Conservation (phyloP, 2,113 vertebrate genomes). For the Strix uralensis region DNA sequence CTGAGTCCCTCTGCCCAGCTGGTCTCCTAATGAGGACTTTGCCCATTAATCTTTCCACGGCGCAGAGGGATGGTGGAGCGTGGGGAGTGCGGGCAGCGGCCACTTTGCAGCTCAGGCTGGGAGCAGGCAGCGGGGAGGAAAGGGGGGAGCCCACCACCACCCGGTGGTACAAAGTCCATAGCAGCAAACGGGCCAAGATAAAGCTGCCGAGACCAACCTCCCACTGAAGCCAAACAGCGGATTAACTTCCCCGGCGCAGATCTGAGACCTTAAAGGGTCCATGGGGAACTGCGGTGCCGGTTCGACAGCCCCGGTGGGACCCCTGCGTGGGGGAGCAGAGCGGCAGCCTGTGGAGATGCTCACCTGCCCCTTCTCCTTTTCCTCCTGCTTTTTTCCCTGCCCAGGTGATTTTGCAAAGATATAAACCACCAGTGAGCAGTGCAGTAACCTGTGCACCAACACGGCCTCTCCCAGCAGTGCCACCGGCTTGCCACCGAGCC, state of each 20-base stretch:
- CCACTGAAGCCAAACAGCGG: not conserved
- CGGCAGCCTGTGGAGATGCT: not conserved
- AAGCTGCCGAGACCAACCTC: not conserved
- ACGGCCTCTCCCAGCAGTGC: not conserved
- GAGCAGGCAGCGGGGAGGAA: not conserved
- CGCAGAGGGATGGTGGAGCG: not conserved
- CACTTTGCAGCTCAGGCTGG: not conserved
- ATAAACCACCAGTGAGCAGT: not conserved
- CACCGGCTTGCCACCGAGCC: not conserved
- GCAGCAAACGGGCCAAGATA: not conserved
- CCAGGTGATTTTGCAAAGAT: not conserved
- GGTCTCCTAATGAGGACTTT: not conserved
- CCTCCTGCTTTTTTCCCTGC: not conserved
- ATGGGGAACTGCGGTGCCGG: not conserved
- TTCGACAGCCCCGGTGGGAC: accelerated
- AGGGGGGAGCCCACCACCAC: not conserved
- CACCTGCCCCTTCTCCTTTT: not conserved
- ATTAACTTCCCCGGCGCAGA: not conserved
- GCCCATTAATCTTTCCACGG: not conserved
- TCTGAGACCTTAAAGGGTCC: not conserved
- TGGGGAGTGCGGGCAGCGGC: not conserved
- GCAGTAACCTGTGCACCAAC: not conserved
- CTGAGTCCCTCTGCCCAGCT: not conserved
- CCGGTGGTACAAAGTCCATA: slow-evolving; percentile 23
- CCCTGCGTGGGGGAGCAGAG: accelerated